Evolutionary conservation across 2,797 vertebrate species (phyloP).

Genomic region (Meda fulgida): DNA sequence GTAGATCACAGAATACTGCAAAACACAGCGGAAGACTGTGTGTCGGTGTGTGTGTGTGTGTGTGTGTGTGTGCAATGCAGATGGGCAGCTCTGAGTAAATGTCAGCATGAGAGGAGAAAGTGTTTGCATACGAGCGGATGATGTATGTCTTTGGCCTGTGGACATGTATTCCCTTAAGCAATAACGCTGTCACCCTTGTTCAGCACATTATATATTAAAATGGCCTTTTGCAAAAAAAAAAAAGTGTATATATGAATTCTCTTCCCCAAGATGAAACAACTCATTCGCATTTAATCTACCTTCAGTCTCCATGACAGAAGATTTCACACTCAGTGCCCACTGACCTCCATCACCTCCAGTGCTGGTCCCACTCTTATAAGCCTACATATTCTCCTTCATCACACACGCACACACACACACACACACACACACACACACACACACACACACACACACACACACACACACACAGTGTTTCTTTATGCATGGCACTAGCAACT

Average conservation of each 20-base stretch:
- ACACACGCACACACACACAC: no score
- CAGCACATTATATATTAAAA: constrained; percentile 86
- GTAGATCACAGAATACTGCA: background rate
- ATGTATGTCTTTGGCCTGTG: constrained; percentile 77
- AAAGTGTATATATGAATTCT: background rate
- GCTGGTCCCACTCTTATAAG: no score
- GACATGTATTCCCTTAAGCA: constrained; percentile 80
- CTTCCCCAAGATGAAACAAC: background rate
- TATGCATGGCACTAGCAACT: background rate
- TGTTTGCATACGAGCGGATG: constrained; percentile 83
- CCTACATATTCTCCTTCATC: background rate
- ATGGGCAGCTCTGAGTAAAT: constrained; percentile 78
- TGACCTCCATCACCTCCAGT: background rate
- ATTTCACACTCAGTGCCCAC: background rate
- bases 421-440: no score
- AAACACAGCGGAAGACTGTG: background rate
- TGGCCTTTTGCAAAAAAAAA: constrained; percentile 75
- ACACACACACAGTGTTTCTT: background rate
- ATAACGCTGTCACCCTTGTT: constrained; percentile 75
- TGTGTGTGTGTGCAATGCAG: constrained; percentile 64
- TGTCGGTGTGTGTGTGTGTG: background rate
- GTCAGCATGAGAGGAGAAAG: constrained; percentile 75
- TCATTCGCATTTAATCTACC: background rate
- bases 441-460: background rate
- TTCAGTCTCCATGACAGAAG: background rate